Evolutionary conservation across 2,888 invertebrate genomes (phyloP).

Genomic region (Stenolophus ochropezus): DNA sequence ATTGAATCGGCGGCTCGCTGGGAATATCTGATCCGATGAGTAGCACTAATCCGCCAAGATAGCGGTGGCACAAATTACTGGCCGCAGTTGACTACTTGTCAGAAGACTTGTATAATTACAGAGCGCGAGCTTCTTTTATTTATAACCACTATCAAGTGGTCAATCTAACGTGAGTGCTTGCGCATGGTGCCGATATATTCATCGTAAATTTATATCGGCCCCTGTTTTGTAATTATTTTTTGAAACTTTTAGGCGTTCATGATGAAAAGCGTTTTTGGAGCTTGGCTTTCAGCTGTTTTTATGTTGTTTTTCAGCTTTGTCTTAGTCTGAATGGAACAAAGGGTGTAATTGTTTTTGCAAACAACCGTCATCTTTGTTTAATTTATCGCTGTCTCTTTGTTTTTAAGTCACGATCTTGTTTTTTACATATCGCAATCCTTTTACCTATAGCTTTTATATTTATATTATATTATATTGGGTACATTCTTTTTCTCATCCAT

Average conservation of each 20-base stretch:
- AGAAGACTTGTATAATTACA: constrained; percentile 45
- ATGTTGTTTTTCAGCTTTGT: constrained; percentile 25
- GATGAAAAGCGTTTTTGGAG: constrained; percentile 19
- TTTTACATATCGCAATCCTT: neutral
- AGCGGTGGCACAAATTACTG: constrained; percentile 43
- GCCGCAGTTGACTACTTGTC: constrained; percentile 43
- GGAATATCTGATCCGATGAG: constrained; percentile 32
- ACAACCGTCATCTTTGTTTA: neutral
- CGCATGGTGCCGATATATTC: constrained; percentile 20
- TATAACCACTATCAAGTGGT: constrained; percentile 48
- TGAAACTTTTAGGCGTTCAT: constrained; percentile 13
- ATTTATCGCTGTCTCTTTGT: neutral
- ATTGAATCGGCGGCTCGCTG: constrained; percentile 2
- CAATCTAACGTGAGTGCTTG: constrained; percentile 49
- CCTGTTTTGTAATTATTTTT: constrained; percentile 50
- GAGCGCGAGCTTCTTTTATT: constrained; percentile 51
- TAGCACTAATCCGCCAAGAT: constrained; percentile 25
- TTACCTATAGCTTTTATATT: no score
- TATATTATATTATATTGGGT: no score
- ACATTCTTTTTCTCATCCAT: no score
- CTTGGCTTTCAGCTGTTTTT: constrained; percentile 17
- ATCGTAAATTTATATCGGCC: constrained; percentile 42
- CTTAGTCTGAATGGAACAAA: neutral
- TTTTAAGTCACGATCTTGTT: neutral
- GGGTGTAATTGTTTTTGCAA: neutral